These are phyloP conservation scores for Xestia xanthographa DNA, from an alignment of 2,888 invertebrate species.

Conservation along the genomic window DNA sequence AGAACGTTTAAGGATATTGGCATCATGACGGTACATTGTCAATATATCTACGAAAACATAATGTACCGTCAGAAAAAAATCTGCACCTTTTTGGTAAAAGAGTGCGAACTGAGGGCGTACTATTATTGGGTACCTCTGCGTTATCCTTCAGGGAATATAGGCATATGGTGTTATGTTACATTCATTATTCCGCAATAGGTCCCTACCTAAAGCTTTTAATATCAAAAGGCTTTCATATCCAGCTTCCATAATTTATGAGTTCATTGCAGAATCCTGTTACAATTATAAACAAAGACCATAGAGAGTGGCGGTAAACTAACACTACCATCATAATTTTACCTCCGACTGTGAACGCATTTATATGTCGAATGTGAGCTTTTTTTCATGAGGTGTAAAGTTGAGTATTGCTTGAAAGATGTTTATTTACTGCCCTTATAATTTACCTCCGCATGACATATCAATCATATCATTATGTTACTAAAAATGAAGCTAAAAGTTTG, in stretches of 20 bases:
- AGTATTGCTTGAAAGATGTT: slow-evolving; percentile 13
- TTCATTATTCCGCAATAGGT: too few relatives aligned
- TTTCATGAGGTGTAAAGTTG: background rate
- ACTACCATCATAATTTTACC: slow-evolving; percentile 71
- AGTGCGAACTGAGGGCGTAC: background rate
- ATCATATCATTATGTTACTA: background rate
- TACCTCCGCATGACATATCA: slow-evolving; percentile 34
- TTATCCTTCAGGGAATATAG: background rate
- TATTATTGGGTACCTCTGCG: background rate
- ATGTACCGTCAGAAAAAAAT: too few relatives aligned
- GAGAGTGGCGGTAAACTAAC: slow-evolving; percentile 72
- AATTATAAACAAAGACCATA: slow-evolving; percentile 63
- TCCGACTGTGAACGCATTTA: background rate
- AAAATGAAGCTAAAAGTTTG: slow-evolving; percentile 5
- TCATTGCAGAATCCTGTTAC: slow-evolving; percentile 39
- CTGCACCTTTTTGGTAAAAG: too few relatives aligned
- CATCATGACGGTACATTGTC: too few relatives aligned
- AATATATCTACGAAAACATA: too few relatives aligned
- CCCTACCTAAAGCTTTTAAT: background rate
- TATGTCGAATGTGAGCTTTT: slow-evolving; percentile 6
- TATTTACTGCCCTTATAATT: slow-evolving; percentile 69
- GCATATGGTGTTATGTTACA: too few relatives aligned
- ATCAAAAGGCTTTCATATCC: background rate
- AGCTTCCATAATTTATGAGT: slow-evolving; percentile 40
- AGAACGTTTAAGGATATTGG: too few relatives aligned